Percentiles rank a stretch among this genome's conserved stretches.
phyloP scores from a whole-genome alignment of 2,888 invertebrate genomes.

The Tipula vernalis region DNA sequence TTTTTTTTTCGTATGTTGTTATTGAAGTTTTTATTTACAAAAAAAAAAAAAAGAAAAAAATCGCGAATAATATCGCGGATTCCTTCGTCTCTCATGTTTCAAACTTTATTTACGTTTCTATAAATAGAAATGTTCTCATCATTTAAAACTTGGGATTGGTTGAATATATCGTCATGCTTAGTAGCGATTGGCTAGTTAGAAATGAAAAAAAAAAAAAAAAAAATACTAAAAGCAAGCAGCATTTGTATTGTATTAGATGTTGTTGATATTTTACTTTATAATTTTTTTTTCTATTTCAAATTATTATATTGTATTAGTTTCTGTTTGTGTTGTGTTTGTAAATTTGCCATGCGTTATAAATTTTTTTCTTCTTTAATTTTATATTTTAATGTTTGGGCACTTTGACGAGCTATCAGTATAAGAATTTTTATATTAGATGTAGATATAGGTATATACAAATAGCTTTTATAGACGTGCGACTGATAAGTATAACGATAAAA shows the following conservation, averaged over 20 bases:
- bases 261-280: background rate
- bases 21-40: background rate
- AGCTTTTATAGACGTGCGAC: background rate
- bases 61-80: background rate
- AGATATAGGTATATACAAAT: background rate
- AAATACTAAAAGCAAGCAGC: background rate
- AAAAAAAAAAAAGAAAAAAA: background rate
- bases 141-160: background rate
- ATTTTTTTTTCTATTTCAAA: background rate
- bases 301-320: background rate
- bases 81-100: conserved; percentile 6
- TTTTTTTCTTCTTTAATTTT: background rate
- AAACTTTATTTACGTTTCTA: conserved; percentile 13
- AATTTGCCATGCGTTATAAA: conserved; percentile 4
- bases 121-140: conserved; percentile 14
- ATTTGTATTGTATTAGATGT: background rate
- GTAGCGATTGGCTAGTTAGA: background rate
- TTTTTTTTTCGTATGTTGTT: background rate
- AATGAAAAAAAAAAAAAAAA: background rate
- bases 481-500: background rate
- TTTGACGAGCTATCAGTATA: background rate
- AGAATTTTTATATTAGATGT: background rate
- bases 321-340: background rate
- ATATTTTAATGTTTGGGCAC: background rate
- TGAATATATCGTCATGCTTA: conserved; percentile 7